Percentiles rank a stretch among this genome's conserved stretches.
Conservation (phyloP, 35 echinoderm and acorn worm species). For the Diadema setosum region DNA sequence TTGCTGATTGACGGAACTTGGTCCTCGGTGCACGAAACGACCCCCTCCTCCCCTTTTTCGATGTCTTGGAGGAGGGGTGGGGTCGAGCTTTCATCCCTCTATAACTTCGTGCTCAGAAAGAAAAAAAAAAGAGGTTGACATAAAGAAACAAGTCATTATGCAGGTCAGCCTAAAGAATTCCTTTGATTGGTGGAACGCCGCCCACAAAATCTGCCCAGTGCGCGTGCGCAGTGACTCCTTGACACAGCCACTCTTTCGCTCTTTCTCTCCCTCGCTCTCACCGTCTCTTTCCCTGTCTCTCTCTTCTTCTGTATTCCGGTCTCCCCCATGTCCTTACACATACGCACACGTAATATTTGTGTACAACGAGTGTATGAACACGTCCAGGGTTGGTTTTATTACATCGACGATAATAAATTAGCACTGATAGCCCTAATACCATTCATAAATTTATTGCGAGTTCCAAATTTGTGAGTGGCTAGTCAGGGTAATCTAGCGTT, state of each 20-base stretch:
- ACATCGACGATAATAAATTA: neutral
- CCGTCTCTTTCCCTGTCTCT: neutral
- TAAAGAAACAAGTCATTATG: neutral
- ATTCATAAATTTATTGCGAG: slow-evolving; percentile 15
- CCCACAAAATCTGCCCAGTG: neutral
- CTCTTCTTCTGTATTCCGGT: neutral
- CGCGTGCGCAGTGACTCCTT: neutral
- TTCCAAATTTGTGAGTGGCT: neutral
- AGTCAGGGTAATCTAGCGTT: neutral
- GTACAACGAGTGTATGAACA: neutral
- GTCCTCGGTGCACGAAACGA: neutral
- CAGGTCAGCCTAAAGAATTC: neutral
- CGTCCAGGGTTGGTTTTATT: neutral
- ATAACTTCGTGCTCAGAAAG: neutral
- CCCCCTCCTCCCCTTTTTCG: neutral
- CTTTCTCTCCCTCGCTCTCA: neutral
- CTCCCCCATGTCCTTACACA: neutral
- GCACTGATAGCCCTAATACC: neutral
- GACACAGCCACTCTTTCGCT: neutral
- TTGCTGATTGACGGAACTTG: neutral
- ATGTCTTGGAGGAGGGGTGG: neutral
- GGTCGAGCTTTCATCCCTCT: neutral
- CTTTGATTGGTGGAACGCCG: neutral
- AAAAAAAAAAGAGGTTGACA: neutral
- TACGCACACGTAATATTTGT: neutral